Percentiles rank a stretch among this genome's conserved stretches.
These are phyloP conservation scores for Mesocentrotus franciscanus DNA, from an alignment of 53 echinoderm and acorn worm genomes.

Conservation along the genomic window DNA sequence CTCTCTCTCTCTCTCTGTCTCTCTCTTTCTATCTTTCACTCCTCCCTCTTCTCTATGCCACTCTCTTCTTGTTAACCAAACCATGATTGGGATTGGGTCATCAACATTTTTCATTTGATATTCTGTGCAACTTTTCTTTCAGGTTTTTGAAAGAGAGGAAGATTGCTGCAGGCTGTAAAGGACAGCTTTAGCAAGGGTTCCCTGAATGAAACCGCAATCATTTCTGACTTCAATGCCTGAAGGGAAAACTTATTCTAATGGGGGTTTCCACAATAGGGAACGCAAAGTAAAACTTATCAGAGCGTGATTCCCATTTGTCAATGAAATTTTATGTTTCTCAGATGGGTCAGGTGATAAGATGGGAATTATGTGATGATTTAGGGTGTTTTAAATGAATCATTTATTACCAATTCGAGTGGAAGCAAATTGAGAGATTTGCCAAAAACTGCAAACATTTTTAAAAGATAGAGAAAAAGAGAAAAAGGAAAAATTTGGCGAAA, in stretches of 20 bases:
- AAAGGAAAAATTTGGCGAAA: neutral
- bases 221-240: neutral
- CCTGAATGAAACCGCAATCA: neutral
- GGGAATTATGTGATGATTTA: neutral
- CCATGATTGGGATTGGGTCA: neutral
- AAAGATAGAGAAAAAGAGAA: neutral
- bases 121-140: constrained; percentile 30
- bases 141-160: neutral
- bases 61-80: neutral
- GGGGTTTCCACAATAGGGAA: constrained; percentile 3
- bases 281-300: constrained; percentile 17
- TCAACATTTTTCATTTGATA: constrained; percentile 14
- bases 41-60: neutral
- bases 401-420: neutral
- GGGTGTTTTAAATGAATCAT: neutral
- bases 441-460: neutral
- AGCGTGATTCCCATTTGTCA: constrained; percentile 51
- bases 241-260: neutral
- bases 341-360: constrained; percentile 10
- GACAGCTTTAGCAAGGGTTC: neutral
- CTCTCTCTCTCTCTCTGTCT: neutral
- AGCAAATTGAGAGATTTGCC: neutral
- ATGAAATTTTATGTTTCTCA: neutral
- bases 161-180: neutral
- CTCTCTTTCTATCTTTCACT: neutral